A percentile compares a stretch with the other conserved stretches of the same genome.
These are phyloP conservation scores for Charina bottae DNA, from an alignment of 2,113 vertebrate genomes.

Conservation along the genomic window DNA sequence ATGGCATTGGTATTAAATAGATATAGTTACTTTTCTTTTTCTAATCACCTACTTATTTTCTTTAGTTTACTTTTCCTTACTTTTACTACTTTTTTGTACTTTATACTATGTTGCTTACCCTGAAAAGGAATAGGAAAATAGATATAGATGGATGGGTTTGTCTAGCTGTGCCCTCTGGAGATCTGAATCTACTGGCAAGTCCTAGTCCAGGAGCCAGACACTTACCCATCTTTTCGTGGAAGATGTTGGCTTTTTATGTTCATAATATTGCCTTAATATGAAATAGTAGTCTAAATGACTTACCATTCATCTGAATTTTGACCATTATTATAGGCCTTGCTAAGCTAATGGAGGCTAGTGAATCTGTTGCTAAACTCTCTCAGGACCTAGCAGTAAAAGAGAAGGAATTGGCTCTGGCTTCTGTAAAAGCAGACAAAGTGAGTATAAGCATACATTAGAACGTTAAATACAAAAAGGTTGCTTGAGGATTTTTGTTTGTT, in stretches of 20 bases:
- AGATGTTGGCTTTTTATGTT: neutral
- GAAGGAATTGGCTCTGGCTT: slow-evolving; percentile 83
- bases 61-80: neutral
- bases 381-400: slow-evolving; percentile 79
- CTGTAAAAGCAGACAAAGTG: slow-evolving; percentile 83
- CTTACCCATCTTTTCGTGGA: neutral
- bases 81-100: neutral
- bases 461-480: neutral
- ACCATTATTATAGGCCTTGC: slow-evolving; percentile 70
- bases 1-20: neutral
- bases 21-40: neutral
- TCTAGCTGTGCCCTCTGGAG: neutral
- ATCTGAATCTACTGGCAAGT: neutral
- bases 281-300: neutral
- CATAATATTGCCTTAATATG: neutral
- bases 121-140: neutral
- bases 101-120: neutral
- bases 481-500: neutral
- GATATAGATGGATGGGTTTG: neutral
- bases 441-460: slow-evolving; percentile 38
- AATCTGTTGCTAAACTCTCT: slow-evolving; percentile 78
- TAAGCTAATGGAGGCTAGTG: slow-evolving; percentile 87
- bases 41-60: neutral
- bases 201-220: neutral
- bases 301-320: slow-evolving; percentile 35